Base-by-base conservation (phyloP, 1,140 invertebrate species). In the Acromyrmex heyeri region DNA sequence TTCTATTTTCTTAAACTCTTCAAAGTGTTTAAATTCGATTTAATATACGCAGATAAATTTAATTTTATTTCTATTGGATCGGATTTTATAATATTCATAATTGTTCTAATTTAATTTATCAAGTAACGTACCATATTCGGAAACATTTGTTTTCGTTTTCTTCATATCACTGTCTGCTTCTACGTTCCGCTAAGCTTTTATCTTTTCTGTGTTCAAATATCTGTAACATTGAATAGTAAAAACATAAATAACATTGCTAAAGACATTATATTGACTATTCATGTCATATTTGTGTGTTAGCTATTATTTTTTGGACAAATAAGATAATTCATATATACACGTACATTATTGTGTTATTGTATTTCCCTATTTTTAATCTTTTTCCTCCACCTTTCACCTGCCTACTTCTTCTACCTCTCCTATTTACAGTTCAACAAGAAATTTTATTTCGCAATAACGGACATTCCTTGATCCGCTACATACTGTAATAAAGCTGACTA, bases 101-200 rank as follows among this genome's bases (percentile, higher is more conserved):
- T 38, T n/a, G 16, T 38, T 67, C 38, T 38, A 34, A n/a, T 65
- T 65, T 38, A 38, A 65, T 38, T 34, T 67, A 21, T 62, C 3
- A n/a, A 34, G 5, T 38, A 48, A 92, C 92, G n/a, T 92, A 93
- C 92, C 92, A 91, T 93, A 88, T 75, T 88, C 92, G 14, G 38
- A 16, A 24, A 10, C 2, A 77, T 90, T 91, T 73, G 61, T 93
- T 91, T 88, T 87, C 86, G 90, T 91, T 90, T 93, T 88, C 92
- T 93, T 93, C 92, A 93, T 93, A 92, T 92, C 91, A 92, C 88
- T 82, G 87, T 57, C 75, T 92, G 88, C 73, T 57, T 75, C 57
- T 61, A 64, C 76, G 61, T 59, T 86, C 50, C 18, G 79, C 65
- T 55, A 86, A 82, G 7, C 14, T 50, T 12, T 83, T 81, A 87